Percentiles rank a stretch among this genome's conserved stretches.
Evolutionary conservation across 2,113 vertebrate species (phyloP).

Genomic region (Maccullochella peelii): DNA sequence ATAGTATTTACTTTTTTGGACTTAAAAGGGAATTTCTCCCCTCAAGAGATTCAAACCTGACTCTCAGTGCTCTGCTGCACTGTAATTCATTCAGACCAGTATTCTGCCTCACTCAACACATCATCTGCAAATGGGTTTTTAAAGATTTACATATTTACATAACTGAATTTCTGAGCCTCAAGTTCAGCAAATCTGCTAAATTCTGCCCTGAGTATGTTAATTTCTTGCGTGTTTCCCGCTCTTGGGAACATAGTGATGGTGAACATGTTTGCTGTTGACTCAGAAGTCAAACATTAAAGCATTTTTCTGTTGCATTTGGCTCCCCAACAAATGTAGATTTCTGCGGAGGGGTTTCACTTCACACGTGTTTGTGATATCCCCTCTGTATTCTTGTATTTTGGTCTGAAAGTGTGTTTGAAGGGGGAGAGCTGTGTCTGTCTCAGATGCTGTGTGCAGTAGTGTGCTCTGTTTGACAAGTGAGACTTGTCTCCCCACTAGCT

Average conservation of each 20-base stretch:
- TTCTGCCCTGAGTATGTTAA: conserved; percentile 73
- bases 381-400: conserved; percentile 52
- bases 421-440: conserved; percentile 51
- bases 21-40: conserved; percentile 57
- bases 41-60: conserved; percentile 59
- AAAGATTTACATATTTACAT: conserved; percentile 83
- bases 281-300: conserved; percentile 72
- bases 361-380: conserved; percentile 51
- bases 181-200: conserved; percentile 74
- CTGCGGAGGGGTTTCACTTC: conserved; percentile 36
- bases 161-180: conserved; percentile 75
- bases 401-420: conserved; percentile 50
- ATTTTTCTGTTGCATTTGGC: conserved; percentile 50
- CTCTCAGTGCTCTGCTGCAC: conserved; percentile 57
- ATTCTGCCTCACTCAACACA: conserved; percentile 73
- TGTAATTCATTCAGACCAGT: conserved; percentile 72
- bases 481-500: conserved; percentile 69
- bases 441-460: conserved; percentile 52
- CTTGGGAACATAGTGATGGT: conserved; percentile 60
- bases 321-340: conserved; percentile 60
- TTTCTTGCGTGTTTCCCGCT: conserved; percentile 60
- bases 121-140: conserved; percentile 77
- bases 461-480: conserved; percentile 73
- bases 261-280: conserved; percentile 69
- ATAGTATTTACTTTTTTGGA: conserved; percentile 48